A percentile compares a stretch with the other conserved stretches of the same genome.
Conservation (phyloP, 2,888 invertebrate genomes). For the Hemistola chrysoprasaria region DNA sequence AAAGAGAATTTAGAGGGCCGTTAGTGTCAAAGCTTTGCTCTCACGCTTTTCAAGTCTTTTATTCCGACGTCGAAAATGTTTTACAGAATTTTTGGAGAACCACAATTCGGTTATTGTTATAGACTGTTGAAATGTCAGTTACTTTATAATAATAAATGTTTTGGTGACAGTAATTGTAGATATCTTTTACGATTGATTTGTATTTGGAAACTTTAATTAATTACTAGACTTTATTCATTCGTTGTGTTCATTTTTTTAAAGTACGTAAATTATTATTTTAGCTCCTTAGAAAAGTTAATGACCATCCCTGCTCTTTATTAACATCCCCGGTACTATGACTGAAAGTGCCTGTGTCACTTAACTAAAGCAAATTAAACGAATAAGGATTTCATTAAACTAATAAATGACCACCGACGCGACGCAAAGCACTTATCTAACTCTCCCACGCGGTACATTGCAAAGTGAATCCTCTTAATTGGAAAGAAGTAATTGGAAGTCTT, state of each 20-base stretch:
- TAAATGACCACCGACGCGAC: slow-evolving; percentile 43
- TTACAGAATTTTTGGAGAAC: slow-evolving; percentile 41
- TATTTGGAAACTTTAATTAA: too few species aligned
- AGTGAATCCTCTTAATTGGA: slow-evolving; percentile 60
- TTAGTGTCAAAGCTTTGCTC: slow-evolving; percentile 52
- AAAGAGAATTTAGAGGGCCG: slow-evolving; percentile 52
- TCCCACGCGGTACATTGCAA: slow-evolving; percentile 35
- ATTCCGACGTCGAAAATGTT: slow-evolving; percentile 42
- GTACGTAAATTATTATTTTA: too few species aligned
- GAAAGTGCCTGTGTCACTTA: background rate
- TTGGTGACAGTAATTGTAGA: too few species aligned
- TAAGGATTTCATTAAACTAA: slow-evolving; percentile 53
- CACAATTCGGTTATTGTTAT: too few species aligned
- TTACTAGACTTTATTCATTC: too few species aligned
- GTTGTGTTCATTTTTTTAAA: too few species aligned
- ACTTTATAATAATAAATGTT: too few species aligned
- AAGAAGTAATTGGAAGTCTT: slow-evolving; percentile 56
- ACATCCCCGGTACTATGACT: too few species aligned
- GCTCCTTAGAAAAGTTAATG: too few species aligned
- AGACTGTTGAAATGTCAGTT: too few species aligned
- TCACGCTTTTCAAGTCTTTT: slow-evolving; percentile 44
- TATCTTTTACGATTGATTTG: too few species aligned
- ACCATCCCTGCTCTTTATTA: too few species aligned
- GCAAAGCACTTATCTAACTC: slow-evolving; percentile 47
- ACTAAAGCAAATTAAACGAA: slow-evolving; percentile 21